These are phyloP conservation scores for Drosophila parthenogenetica DNA, from an alignment of 2,888 invertebrate genomes.

Conservation along the genomic window DNA sequence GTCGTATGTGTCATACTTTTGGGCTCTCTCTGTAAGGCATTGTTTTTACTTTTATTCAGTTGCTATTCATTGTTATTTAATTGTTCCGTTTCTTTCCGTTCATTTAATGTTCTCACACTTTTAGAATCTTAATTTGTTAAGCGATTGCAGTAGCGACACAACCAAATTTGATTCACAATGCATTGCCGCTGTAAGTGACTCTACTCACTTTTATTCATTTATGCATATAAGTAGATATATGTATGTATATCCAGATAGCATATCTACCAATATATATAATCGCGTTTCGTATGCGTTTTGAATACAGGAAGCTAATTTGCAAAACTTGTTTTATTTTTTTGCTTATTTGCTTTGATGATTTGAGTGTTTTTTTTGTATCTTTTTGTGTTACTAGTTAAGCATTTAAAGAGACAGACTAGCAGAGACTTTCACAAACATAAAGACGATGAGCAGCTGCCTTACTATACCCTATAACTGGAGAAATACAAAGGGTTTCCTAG, in stretches of 20 bases:
- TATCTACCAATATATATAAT: slow-evolving; percentile 3
- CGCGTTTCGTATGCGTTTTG: slow-evolving; percentile 21
- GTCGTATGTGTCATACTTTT: slow-evolving; percentile 45
- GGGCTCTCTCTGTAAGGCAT: slow-evolving; percentile 7
- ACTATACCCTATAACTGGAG: no score
- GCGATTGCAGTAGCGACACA: slow-evolving; percentile 21
- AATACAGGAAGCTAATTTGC: slow-evolving; percentile 55
- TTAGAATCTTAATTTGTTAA: slow-evolving; percentile 47
- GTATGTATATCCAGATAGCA: not conserved
- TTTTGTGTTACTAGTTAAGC: slow-evolving; percentile 22
- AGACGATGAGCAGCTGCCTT: slow-evolving; percentile 2
- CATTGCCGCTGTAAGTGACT: slow-evolving; percentile 26
- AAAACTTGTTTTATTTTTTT: slow-evolving; percentile 46
- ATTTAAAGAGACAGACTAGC: slow-evolving; percentile 12
- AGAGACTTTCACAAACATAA: slow-evolving; percentile 41
- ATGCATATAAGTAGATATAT: not conserved
- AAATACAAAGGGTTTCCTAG: no score
- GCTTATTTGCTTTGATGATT: slow-evolving; percentile 23
- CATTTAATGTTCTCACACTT: slow-evolving; percentile 36
- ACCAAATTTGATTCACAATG: slow-evolving; percentile 38
- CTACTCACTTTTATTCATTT: slow-evolving; percentile 2
- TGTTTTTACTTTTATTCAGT: slow-evolving; percentile 26
- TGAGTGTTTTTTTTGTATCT: slow-evolving; percentile 9
- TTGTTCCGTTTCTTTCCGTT: slow-evolving; percentile 25
- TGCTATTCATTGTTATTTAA: slow-evolving; percentile 36